Evolutionary conservation across 2,888 invertebrate genomes (phyloP).

Genomic region (Drosophila mulleri): DNA sequence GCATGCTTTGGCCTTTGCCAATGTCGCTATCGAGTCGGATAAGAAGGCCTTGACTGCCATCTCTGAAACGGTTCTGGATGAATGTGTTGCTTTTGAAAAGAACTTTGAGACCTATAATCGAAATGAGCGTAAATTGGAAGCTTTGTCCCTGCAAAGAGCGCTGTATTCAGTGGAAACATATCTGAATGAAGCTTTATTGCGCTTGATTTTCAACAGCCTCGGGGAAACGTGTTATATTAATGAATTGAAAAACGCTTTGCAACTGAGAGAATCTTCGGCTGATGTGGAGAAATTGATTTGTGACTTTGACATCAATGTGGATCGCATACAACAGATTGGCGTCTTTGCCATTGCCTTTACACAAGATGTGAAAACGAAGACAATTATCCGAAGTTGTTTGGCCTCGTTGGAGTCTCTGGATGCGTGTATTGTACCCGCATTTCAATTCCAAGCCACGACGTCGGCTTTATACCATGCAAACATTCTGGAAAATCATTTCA

Average conservation of each 20-base stretch:
- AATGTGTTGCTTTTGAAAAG: conserved; percentile 78
- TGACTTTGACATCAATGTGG: conserved; percentile 83
- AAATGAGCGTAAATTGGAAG: conserved; percentile 79
- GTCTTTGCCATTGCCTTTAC: conserved; percentile 83
- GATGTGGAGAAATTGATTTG: conserved; percentile 71
- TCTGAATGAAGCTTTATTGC: conserved; percentile 82
- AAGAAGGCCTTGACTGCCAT: conserved; percentile 81
- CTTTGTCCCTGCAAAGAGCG: conserved; percentile 79
- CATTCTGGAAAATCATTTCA: conserved; percentile 83
- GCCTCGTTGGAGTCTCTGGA: conserved; percentile 84
- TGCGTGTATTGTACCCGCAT: conserved; percentile 81
- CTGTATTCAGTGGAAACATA: conserved; percentile 80
- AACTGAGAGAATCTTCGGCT: conserved; percentile 32
- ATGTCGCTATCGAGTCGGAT: conserved; percentile 79
- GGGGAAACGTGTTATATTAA: conserved; percentile 68
- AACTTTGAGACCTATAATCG: conserved; percentile 67
- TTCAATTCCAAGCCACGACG: conserved; percentile 62
- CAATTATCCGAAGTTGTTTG: conserved; percentile 81
- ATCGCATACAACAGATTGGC: conserved; percentile 83
- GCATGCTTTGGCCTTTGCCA: conserved; percentile 82
- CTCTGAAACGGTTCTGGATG: conserved; percentile 80
- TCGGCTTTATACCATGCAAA: conserved; percentile 59
- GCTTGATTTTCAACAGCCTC: conserved; percentile 77
- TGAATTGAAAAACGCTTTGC: conserved; percentile 64
- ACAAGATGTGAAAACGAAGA: conserved; percentile 78